Conservation (phyloP, 2,113 vertebrate genomes). For the Poeciliopsis prolifica region DNA sequence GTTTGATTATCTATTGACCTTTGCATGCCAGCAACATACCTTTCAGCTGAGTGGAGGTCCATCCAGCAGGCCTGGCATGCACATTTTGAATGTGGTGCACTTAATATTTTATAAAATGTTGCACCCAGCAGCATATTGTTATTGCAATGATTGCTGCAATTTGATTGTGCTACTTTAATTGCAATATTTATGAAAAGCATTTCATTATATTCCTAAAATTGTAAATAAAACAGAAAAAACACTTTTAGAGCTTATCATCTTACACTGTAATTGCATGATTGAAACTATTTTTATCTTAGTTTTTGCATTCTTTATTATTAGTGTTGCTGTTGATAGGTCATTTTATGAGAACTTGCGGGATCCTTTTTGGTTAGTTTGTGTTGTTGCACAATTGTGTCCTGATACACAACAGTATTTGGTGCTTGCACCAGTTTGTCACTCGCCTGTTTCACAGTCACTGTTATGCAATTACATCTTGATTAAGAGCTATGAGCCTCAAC, state of each 20-base stretch:
- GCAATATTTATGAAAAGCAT: too few relatives aligned
- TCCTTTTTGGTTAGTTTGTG: not conserved
- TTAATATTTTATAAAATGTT: not conserved
- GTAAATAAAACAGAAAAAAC: not conserved
- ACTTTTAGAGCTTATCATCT: not conserved
- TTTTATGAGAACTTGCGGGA: not conserved
- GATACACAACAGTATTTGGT: not conserved
- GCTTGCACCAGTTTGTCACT: not conserved
- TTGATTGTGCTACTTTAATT: too few relatives aligned
- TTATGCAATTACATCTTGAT: constrained; percentile 58
- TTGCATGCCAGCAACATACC: too few relatives aligned
- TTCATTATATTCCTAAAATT: not conserved
- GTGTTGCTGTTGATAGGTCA: not conserved
- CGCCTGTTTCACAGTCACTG: constrained; percentile 17
- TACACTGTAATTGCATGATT: too few relatives aligned
- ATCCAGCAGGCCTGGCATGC: too few relatives aligned
- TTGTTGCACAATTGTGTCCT: not conserved
- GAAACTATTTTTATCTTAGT: too few relatives aligned
- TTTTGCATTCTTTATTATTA: not conserved
- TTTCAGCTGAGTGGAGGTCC: too few relatives aligned
- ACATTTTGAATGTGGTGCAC: too few relatives aligned
- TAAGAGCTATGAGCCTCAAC: constrained; percentile 48
- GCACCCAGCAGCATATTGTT: not conserved
- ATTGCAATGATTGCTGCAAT: too few relatives aligned
- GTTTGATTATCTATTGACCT: too few relatives aligned